Percentiles rank a stretch among this genome's conserved stretches.
These are phyloP conservation scores for Yponomeuta sedellus DNA, from an alignment of 2,888 invertebrate genomes.

Conservation along the genomic window DNA sequence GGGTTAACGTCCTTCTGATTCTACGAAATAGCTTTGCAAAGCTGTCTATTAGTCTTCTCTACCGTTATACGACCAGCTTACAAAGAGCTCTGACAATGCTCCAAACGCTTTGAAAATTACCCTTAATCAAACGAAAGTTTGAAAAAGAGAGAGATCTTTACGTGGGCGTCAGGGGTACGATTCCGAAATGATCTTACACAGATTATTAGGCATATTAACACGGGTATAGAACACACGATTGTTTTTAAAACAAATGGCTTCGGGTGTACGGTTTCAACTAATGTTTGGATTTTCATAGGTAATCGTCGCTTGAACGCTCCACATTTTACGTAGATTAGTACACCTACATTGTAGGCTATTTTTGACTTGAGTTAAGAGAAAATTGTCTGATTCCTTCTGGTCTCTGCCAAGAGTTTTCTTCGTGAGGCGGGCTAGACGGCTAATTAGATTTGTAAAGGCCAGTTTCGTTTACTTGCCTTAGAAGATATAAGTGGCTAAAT, in stretches of 20 bases:
- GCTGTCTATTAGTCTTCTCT: constrained; percentile 10
- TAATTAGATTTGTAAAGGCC: too few relatives aligned
- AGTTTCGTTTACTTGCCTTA: too few relatives aligned
- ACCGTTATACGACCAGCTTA: constrained; percentile 12
- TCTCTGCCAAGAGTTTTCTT: too few relatives aligned
- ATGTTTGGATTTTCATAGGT: neutral
- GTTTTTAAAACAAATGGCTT: constrained; percentile 27
- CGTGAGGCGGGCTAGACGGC: too few relatives aligned
- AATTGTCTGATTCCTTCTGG: too few relatives aligned
- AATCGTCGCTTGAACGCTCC: too few relatives aligned
- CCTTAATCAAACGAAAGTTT: neutral
- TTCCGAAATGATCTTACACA: constrained; percentile 10
- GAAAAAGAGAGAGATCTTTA: neutral
- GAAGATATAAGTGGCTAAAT: too few relatives aligned
- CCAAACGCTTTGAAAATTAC: neutral
- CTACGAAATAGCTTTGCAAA: constrained; percentile 7
- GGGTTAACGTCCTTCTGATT: constrained; percentile 5
- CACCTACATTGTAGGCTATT: neutral
- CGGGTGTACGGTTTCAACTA: constrained; percentile 12
- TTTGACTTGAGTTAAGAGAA: too few relatives aligned
- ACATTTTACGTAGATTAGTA: neutral
- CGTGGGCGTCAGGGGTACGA: neutral
- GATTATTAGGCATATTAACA: constrained; percentile 11
- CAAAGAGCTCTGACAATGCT: constrained; percentile 17
- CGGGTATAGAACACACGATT: constrained; percentile 36